phyloP scores from a whole-genome alignment of 1,140 invertebrate species.

The Mycetomoellerius zeteki region DNA sequence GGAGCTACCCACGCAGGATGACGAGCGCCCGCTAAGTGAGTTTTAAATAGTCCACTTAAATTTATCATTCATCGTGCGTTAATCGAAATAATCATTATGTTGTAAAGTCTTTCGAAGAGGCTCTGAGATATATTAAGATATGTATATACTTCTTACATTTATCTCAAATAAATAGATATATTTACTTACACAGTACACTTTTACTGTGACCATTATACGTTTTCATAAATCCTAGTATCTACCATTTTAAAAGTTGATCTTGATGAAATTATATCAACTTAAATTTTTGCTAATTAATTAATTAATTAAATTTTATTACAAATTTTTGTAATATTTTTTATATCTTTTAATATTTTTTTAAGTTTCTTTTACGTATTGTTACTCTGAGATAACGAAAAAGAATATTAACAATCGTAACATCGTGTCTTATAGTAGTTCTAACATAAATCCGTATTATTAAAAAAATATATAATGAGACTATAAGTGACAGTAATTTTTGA shows the following conservation, averaged over 20 bases:
- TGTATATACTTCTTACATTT: background rate
- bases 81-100: background rate
- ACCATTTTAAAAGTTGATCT: background rate
- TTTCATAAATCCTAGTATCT: background rate
- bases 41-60: background rate
- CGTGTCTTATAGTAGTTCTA: background rate
- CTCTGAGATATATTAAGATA: background rate
- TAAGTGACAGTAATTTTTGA: background rate
- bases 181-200: background rate
- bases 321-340: constrained; percentile 1
- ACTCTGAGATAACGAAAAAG: background rate
- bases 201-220: background rate
- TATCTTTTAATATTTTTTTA: background rate
- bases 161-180: background rate
- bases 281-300: background rate
- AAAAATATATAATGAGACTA: constrained; percentile 17
- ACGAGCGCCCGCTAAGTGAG: constrained; percentile 73
- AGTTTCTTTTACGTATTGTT: background rate
- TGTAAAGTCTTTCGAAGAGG: background rate
- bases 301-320: background rate
- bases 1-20: constrained; percentile 68
- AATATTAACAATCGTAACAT: background rate
- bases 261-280: background rate
- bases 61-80: background rate
- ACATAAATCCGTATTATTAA: background rate